Percentiles rank a stretch among this genome's conserved stretches.
Conservation (phyloP, 2,113 vertebrate genomes). For the Gallinago paraguaiae region DNA sequence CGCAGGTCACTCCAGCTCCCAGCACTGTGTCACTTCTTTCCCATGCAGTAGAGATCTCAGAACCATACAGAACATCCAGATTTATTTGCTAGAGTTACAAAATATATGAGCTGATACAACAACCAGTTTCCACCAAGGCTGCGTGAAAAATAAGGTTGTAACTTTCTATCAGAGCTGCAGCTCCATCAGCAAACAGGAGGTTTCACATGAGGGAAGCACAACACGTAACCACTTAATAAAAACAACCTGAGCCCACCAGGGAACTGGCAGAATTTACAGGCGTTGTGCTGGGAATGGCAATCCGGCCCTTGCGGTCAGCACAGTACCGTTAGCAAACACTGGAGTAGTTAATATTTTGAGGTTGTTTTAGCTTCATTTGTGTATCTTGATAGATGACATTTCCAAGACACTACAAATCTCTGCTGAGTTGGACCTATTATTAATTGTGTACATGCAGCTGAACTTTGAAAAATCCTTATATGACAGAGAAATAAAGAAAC, state of each 20-base stretch:
- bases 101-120: not conserved
- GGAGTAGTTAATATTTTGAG: constrained; percentile 24
- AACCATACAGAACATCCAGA: not conserved
- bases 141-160: not conserved
- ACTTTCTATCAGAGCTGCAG: not conserved
- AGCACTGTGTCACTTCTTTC: not conserved
- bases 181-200: not conserved
- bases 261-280: not conserved
- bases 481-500: constrained; percentile 1
- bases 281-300: not conserved
- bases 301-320: not conserved
- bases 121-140: not conserved
- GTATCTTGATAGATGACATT: not conserved
- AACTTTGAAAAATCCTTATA: constrained; percentile 1
- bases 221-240: not conserved
- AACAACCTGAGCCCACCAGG: not conserved
- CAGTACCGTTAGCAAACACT: not conserved
- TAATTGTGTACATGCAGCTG: not conserved
- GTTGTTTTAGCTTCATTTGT: constrained; percentile 15
- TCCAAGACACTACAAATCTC: not conserved
- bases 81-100: constrained; percentile 14
- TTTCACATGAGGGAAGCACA: not conserved
- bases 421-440: not conserved
- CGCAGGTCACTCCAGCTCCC: not conserved
- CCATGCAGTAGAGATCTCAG: not conserved